Evolutionary conservation across 2,888 invertebrate species (phyloP), one percentile per base, ranked within the genome.

Genomic region (Salticus scenicus): DNA sequence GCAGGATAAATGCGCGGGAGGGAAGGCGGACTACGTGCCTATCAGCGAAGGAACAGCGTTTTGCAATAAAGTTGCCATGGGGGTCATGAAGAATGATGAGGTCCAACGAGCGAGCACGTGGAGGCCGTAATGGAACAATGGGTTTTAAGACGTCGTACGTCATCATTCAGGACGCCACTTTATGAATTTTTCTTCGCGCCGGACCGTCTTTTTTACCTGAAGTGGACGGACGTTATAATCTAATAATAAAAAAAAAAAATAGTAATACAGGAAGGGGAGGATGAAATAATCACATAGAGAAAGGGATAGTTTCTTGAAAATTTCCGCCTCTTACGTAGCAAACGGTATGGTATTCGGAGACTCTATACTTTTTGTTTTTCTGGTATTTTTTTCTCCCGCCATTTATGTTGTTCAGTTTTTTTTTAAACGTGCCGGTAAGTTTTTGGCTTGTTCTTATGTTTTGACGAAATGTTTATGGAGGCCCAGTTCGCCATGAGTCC

Each of bases 91-190:
- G 83, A 83, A 83, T 83, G 83, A 83, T 83, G 83, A 77, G 72
- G 83, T 76, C 76, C 76, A 71, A 77, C 76, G 69, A 72, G 72
- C 76, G 76, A 77, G 83, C 83, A 83, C 83, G 83, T 77, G 83
- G 76, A 63, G 71, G 83, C 83, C 71, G 83, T 83, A 83, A 83
- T 83, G 83, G 83, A 83, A 83, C 83, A 83, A 83, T 83, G 83
- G 83, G 83, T 83, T 83, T 83, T 83, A 83, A 83, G 83, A 75
- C 83, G 83, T 83, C 83, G 83, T 83, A 83, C 83, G 83, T 83
- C 83, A 83, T 83, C 83, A 83, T 83, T 83, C 77, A 76, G 71
- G 82, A 77, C 72, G 76, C 72, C 83, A 76, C 76, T 77, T 83
- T 83, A 77, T 77, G 76, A 77, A 83, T 77, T 83, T 83, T 83